These are phyloP conservation scores for Andrena cerasifolii DNA, from an alignment of 1,140 invertebrate species.

Conservation along the genomic window DNA sequence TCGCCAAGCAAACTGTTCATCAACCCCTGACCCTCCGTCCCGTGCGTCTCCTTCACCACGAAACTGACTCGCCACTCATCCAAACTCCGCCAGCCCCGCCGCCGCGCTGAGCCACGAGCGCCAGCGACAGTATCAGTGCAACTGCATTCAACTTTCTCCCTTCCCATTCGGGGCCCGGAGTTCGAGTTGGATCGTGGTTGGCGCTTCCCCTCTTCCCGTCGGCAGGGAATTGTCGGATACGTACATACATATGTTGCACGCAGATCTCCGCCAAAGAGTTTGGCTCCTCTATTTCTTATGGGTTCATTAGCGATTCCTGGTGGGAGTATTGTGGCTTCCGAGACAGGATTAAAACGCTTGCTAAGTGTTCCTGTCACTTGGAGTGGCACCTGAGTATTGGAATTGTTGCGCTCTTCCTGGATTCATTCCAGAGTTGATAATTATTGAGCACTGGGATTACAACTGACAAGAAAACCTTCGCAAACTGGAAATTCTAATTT, in stretches of 20 bases:
- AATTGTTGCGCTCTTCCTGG: too few relatives aligned
- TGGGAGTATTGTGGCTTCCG: too few relatives aligned
- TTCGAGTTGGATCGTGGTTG: slow-evolving; percentile 35
- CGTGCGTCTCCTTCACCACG: slow-evolving; percentile 8
- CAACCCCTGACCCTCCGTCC: slow-evolving; percentile 42
- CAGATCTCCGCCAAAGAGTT: too few relatives aligned
- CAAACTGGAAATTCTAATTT: too few relatives aligned
- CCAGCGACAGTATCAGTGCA: slow-evolving; percentile 50
- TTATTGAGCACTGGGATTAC: too few relatives aligned
- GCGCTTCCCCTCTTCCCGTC: not conserved
- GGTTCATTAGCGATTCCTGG: too few relatives aligned
- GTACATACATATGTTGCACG: not conserved
- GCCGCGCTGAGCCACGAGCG: slow-evolving; percentile 37
- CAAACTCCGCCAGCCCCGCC: slow-evolving; percentile 25
- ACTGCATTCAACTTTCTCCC: slow-evolving; percentile 55
- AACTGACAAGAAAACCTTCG: too few relatives aligned
- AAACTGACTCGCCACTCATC: slow-evolving; percentile 44
- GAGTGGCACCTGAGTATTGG: too few relatives aligned
- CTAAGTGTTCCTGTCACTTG: too few relatives aligned
- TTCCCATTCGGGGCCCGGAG: slow-evolving; percentile 41
- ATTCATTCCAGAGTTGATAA: too few relatives aligned
- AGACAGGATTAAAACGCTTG: too few relatives aligned
- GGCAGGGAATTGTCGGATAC: not conserved
- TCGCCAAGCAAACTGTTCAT: slow-evolving; percentile 69
- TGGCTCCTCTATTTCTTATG: too few relatives aligned